Evolutionary conservation across 2,797 vertebrate species (phyloP).

Genomic region (Graptemys geographica): DNA sequence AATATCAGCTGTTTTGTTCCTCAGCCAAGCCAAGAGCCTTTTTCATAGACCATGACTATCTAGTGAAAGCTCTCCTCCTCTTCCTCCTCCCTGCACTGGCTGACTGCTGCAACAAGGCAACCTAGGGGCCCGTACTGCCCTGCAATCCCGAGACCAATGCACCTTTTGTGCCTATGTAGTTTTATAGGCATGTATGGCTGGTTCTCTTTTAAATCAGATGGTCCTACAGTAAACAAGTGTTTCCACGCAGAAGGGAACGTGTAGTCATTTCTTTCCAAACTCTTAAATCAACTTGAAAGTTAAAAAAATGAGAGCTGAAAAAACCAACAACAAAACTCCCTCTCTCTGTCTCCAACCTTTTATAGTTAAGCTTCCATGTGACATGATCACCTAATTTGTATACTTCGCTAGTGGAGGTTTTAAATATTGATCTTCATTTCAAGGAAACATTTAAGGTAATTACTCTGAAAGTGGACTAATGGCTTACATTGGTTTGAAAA

Average conservation of each 20-base stretch:
- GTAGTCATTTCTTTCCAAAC: not conserved
- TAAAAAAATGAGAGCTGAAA: not conserved
- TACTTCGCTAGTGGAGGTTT: not conserved
- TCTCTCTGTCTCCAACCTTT: not conserved
- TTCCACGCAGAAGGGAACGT: not conserved
- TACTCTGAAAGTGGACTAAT: not conserved
- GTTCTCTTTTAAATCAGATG: not conserved
- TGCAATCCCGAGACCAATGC: not conserved
- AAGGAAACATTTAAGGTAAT: not conserved
- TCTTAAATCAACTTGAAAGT: not conserved
- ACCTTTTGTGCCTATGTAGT: not conserved
- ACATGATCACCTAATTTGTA: not conserved
- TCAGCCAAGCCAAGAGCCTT: not conserved
- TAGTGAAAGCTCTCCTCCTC: not conserved
- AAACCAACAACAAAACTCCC: not conserved
- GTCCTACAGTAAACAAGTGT: not conserved
- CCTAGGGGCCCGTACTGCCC: not conserved
- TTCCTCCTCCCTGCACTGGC: not conserved
- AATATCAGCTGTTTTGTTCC: fast-evolving
- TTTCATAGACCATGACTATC: not conserved
- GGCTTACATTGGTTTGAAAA: not conserved
- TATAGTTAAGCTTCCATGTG: not conserved
- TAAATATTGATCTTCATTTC: not conserved
- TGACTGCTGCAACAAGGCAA: not conserved
- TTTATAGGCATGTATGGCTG: not conserved